These are phyloP conservation scores for Neuroterus valhalla DNA, from an alignment of 1,140 invertebrate genomes.

Conservation along the genomic window DNA sequence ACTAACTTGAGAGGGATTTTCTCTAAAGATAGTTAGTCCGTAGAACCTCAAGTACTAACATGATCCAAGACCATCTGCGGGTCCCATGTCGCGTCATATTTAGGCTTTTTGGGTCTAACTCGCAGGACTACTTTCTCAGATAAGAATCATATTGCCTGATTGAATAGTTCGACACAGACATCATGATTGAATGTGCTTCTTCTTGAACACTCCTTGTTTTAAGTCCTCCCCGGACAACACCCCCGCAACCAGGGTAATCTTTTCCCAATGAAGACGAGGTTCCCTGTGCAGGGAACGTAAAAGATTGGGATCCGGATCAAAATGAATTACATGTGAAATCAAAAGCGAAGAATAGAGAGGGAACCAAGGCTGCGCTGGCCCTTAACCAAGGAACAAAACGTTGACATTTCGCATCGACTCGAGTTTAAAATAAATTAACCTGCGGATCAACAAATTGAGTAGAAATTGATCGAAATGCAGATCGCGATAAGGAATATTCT, in stretches of 20 bases:
- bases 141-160: constrained; percentile 45
- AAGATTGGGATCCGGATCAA: no score
- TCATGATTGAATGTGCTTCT: constrained; percentile 38
- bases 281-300: no score
- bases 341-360: neutral
- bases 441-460: neutral
- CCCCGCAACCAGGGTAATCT: no score
- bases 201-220: constrained; percentile 32
- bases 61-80: no score
- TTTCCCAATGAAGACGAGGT: neutral
- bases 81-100: no score
- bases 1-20: constrained; percentile 45
- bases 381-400: neutral
- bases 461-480: neutral
- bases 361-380: neutral
- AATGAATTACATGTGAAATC: no score
- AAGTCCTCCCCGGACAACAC: constrained; percentile 12
- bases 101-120: constrained; percentile 41
- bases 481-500: neutral
- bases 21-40: constrained; percentile 34
- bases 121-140: constrained; percentile 56
- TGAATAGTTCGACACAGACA: constrained; percentile 36
- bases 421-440: no score
- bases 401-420: neutral
- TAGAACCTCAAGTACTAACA: constrained; percentile 39